Base-by-base conservation (phyloP, 2,797 vertebrate species). In the Spinus pinus region DNA sequence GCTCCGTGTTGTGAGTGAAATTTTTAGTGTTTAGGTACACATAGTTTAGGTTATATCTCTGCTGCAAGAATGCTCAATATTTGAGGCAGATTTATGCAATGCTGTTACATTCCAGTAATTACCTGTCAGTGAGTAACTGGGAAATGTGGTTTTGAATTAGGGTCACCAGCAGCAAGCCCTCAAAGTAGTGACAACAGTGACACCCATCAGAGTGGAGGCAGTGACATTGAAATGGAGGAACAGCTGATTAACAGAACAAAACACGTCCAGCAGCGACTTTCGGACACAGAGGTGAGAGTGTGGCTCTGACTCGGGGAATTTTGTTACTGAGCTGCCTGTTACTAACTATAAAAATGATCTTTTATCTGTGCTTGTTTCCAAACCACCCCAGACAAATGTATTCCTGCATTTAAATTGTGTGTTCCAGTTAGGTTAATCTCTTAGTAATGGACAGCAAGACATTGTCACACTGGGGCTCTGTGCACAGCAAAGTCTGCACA, bases 181-280 rank as follows among this genome's bases (percentile, higher is more conserved):
- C 99, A 99, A 97, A 99, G 99, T 90, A 99, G 99, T 44, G 99
- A 99, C 97, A 99, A 99, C 97, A 99, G 99, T 57, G 99, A 99
- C 98, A 99, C 99, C 6, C 99, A 99, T 95, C 99, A 99, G 96
- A 99, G 99, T 74, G 99, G 98, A 71, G 99, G 98, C 92, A 99
- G 99, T 73, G 99, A 99, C 97, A 99, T 99, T 97, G 99, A 99
- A 98, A 99, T 99, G 99, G 99, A 99, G 53, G 99, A 99, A 22
- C 99, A 99, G 77, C 98, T 99, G 96, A 98, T 99, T 95, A 98
- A 98, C 49, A 98, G 99, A 93, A 98, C 98, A 75, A 99, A 99
- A 96, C 98, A 99, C 30, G 98, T 98, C 41, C 99, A 99, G 86
- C 99, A 99, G 96, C 98, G 99, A 79, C 98, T 99, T 57, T 99